These are phyloP conservation scores for Cataglyphis cursor DNA, from an alignment of 2,888 invertebrate genomes.

Conservation along the genomic window DNA sequence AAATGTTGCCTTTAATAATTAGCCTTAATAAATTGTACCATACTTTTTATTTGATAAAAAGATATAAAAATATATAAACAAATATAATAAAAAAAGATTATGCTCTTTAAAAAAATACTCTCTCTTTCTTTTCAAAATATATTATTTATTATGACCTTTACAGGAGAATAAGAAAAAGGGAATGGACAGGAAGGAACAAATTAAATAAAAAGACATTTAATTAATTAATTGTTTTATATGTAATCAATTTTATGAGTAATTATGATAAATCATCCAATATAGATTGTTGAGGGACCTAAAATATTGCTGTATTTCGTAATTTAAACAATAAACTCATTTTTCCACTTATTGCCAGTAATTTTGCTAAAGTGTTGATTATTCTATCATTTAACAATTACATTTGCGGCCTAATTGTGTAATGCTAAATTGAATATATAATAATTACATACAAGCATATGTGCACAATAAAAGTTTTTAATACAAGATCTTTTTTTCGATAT, in stretches of 20 bases:
- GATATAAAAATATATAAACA: neutral
- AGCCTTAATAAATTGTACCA: neutral
- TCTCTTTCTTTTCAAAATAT: too few relatives aligned
- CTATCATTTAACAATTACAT: constrained; percentile 25
- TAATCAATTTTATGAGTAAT: neutral
- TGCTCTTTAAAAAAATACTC: neutral
- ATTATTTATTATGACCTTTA: too few relatives aligned
- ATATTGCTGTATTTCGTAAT: neutral
- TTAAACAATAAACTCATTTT: constrained; percentile 3
- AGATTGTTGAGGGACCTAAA: neutral
- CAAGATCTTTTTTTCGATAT: constrained; percentile 11
- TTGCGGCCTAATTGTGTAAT: neutral
- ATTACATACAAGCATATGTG: constrained; percentile 10
- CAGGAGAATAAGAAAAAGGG: neutral
- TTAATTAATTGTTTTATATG: neutral
- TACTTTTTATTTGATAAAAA: constrained; percentile 6
- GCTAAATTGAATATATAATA: neutral
- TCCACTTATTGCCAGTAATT: neutral
- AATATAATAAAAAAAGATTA: neutral
- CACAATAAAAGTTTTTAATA: constrained; percentile 7
- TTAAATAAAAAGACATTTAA: neutral
- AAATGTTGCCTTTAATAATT: constrained; percentile 1
- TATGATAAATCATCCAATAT: neutral
- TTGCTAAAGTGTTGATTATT: constrained; percentile 7
- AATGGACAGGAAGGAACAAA: neutral